Base-by-base conservation (phyloP, 2,113 vertebrate genomes). In the Aphyosemion australe region DNA sequence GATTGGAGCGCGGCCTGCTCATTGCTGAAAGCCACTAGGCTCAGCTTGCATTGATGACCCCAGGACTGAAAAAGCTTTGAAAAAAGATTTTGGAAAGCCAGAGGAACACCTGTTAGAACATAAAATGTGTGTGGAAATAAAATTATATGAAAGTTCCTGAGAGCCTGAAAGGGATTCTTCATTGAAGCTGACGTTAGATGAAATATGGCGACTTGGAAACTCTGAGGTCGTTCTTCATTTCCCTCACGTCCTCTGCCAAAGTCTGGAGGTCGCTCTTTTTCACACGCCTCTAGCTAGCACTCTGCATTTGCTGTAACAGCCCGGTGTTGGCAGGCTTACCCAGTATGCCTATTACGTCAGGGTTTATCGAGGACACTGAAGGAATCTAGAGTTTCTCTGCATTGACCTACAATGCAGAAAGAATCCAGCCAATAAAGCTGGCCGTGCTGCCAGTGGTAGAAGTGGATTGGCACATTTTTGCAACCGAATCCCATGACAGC, bases 401-500 rank as follows among this genome's bases (percentile, higher is more conserved):
- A 19, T 52, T 72, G 81, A 82, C 71, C 79, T 70, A 78, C 67
- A 72, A 65, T 16, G 16, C 45, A 0, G 57, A 37, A 47, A 62
- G 60, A 56, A 39, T 31, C 47, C 64, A 32, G 54, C 54, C 45
- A 61, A 61, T 7, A 55, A 49, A 62, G 71, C n/a, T 60, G 34
- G 62, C 47, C 49, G 1, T 6, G 66, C 56, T 54, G 3, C 53
- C 67, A n/a, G 8, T 14, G 1, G 32, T 49, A 26, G 43, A 74
- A 74, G 58, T 78, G 54, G 78, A 76, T 54, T 86, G 84, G 80
- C 86, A 84, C 76, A 47, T 48, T 49, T 82, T 74, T 61, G 20
- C n/a, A 42, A 69, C 62, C 74, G 81, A 83, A 77, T 87, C 81
- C 74, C 83, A 62, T 59, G 81, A 79, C 75, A 56, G 78, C 73